Conservation (phyloP, 2,797 vertebrate genomes). For the Sebastes minor region DNA sequence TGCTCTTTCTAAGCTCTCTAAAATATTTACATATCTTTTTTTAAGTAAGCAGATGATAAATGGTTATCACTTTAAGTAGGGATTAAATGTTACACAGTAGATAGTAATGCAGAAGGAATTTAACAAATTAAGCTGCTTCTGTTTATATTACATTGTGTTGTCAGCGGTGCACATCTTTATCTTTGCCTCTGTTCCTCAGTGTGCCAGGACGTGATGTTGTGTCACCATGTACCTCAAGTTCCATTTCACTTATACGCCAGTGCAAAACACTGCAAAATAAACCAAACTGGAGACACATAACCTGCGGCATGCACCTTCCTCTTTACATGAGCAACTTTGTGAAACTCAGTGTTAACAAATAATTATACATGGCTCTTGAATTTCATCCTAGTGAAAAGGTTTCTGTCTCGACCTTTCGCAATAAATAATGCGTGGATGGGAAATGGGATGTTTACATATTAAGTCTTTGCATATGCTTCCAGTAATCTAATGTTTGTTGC, state of each 20-base stretch:
- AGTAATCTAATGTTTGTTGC: not conserved
- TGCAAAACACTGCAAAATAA: not conserved
- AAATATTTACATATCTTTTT: not conserved
- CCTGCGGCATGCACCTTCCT: not conserved
- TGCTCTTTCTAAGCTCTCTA: not conserved
- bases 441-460: not conserved
- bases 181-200: not conserved
- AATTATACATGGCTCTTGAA: not conserved
- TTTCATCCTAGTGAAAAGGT: not conserved
- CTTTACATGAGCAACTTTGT: not conserved
- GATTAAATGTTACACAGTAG: not conserved
- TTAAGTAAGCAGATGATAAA: not conserved
- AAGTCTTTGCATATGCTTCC: rapidly evolving
- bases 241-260: not conserved
- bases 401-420: not conserved
- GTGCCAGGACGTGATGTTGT: not conserved
- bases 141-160: not conserved
- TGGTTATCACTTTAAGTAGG: not conserved
- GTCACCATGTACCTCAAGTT: not conserved
- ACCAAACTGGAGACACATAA: not conserved
- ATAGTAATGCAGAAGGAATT: not conserved
- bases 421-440: not conserved
- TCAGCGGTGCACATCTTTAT: not conserved
- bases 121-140: not conserved
- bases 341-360: not conserved